These are phyloP conservation scores for Podarcis cretensis DNA, from an alignment of 2,113 vertebrate species.

Conservation along the genomic window DNA sequence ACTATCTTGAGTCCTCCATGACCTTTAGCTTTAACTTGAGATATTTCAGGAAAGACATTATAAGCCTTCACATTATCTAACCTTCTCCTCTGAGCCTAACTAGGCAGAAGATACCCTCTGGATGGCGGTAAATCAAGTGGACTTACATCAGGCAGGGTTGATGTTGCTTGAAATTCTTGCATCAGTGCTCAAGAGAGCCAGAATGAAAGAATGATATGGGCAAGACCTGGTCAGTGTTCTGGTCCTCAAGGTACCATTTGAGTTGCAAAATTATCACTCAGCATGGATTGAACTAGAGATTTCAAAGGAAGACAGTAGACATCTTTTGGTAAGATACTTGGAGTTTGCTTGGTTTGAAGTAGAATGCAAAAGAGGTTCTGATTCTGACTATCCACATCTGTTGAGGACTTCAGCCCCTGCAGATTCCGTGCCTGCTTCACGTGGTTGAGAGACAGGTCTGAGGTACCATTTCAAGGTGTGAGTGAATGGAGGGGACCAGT, in stretches of 20 bases:
- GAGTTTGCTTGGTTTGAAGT: background rate
- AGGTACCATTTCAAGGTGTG: background rate
- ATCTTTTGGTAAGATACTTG: background rate
- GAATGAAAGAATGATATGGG: constrained; percentile 29
- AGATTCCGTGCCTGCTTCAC: background rate
- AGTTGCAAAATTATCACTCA: background rate
- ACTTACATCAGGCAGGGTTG: constrained; percentile 62
- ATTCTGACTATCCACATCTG: background rate
- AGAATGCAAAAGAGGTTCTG: background rate
- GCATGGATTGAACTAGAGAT: background rate
- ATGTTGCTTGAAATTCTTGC: constrained; percentile 71
- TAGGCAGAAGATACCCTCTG: constrained; percentile 60
- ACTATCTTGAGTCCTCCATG: constrained; percentile 27
- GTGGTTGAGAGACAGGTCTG: background rate
- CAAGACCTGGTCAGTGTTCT: background rate
- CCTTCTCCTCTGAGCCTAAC: constrained; percentile 38
- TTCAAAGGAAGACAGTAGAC: background rate
- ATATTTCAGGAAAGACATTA: constrained; percentile 42
- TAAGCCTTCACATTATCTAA: constrained; percentile 34
- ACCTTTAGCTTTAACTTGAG: constrained; percentile 56
- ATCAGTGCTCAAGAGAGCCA: constrained; percentile 51
- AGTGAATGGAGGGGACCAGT: too few species aligned
- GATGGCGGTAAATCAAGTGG: constrained; percentile 64
- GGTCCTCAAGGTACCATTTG: background rate
- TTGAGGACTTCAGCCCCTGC: background rate